These are phyloP conservation scores for Caerostris extrusa DNA, from an alignment of 1,140 invertebrate species.

Conservation along the genomic window DNA sequence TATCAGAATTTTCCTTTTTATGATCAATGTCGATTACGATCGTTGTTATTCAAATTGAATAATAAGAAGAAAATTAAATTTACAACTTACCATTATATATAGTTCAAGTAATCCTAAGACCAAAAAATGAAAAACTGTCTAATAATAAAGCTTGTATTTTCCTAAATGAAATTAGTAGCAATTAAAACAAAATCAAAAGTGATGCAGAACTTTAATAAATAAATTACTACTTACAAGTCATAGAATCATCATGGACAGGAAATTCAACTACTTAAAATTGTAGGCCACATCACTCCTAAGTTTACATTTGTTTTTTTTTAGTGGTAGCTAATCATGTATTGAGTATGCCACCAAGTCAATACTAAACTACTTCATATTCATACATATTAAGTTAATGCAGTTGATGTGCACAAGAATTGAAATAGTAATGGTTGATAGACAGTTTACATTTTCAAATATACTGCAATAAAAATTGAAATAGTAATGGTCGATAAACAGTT, in stretches of 20 bases:
- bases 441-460: not conserved
- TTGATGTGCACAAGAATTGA: conserved; percentile 49
- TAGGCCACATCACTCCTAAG: conserved; percentile 50
- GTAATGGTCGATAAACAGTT: not conserved
- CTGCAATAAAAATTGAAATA: conserved; percentile 52
- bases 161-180: not conserved
- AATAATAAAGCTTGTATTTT: not conserved
- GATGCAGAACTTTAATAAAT: conserved; percentile 72
- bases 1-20: no score
- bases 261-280: conserved; percentile 74
- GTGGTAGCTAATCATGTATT: conserved; percentile 67
- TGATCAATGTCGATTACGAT: no score
- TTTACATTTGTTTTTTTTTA: conserved; percentile 75
- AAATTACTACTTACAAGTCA: conserved; percentile 75
- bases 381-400: not conserved
- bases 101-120: not conserved
- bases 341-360: conserved; percentile 67
- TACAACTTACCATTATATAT: not conserved
- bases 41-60: no score
- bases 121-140: not conserved
- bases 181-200: conserved; percentile 21
- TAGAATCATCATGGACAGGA: conserved; percentile 73
- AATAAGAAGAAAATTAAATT: no score
- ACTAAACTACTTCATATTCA: conserved; percentile 52
- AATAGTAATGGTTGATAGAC: conserved; percentile 20